Evolutionary conservation across 1,140 invertebrate species (phyloP), one percentile per base, ranked within the genome.

Genomic region (Homalodisca vitripennis): DNA sequence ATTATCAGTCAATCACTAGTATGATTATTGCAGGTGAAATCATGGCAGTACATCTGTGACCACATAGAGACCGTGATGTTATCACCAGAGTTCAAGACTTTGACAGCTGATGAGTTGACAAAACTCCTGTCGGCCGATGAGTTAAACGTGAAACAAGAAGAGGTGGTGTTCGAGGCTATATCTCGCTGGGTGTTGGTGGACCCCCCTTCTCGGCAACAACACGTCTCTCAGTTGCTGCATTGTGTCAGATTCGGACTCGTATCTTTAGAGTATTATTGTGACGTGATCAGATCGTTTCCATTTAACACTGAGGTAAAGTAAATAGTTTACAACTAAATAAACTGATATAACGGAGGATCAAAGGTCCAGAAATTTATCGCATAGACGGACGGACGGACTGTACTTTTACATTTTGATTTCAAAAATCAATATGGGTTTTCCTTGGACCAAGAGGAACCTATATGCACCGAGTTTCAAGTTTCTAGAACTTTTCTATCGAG

Each of bases 71-170:
- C 20, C 73, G 10, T 84, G 47, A 82, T 80, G 74, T 79, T 83
- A 73, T 84, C 81, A 73, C 78, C 77, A 66, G 83, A 86, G 77
- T 85, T 86, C 75, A 78, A 80, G 71, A 78, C 80, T 32, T 73
- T 88, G 22, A 74, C 80, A 2, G 79, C 79, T 22, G 80, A 85
- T 51, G 85, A 87, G 72, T 75, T 88, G 30, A 78, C 81, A 71
- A 80, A 83, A 60, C 79, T 88, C 66, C 76, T 88, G 53, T 75
- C 77, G 47, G 83, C 86, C 72, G 87, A 93, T 76, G 84, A 89
- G 73, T 78, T 93, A 1, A 92, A 92, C 77, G 88, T 89, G 1
- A 82, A 82, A 71, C 84, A 83, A 68, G 89, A 91, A 77, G 88
- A 89, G 78, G 79, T 84, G 41, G 88, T 89, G 26, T 90, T 89